These are phyloP conservation scores for Phaethon lepturus DNA, from an alignment of 2,113 vertebrate species.

Conservation along the genomic window DNA sequence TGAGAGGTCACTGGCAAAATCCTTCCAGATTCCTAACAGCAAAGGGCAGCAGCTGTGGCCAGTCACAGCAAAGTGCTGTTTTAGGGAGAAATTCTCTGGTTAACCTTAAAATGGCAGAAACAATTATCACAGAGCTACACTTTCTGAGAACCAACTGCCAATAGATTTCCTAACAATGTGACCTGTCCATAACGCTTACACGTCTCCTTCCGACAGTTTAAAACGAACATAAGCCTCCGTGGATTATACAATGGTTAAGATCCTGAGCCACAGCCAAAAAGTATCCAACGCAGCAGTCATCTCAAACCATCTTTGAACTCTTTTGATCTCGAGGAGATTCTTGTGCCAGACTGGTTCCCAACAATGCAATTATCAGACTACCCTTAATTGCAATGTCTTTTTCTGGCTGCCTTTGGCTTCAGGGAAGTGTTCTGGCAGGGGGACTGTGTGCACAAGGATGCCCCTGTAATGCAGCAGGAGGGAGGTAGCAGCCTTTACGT, in stretches of 20 bases:
- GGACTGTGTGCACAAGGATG: not conserved
- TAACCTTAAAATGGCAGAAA: not conserved
- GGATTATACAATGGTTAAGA: not conserved
- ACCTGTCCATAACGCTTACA: not conserved
- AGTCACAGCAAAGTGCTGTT: not conserved
- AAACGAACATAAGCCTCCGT: not conserved
- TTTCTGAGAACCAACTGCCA: not conserved
- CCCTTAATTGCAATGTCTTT: constrained; percentile 48
- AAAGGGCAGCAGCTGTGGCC: not conserved
- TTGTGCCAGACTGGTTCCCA: constrained; percentile 53
- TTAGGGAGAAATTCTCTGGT: not conserved
- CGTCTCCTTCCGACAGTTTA: not conserved
- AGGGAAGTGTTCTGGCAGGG: not conserved
- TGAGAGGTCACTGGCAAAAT: not conserved
- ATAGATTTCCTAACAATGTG: not conserved
- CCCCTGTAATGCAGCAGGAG: constrained; percentile 21
- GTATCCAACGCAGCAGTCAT: not conserved
- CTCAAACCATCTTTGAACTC: not conserved
- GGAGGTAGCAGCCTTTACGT: constrained; percentile 1
- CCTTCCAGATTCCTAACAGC: not conserved
- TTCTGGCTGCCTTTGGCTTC: constrained; percentile 20
- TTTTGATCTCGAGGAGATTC: constrained; percentile 30
- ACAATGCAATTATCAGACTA: constrained; percentile 54
- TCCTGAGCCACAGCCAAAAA: not conserved
- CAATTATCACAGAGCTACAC: not conserved